Evolutionary conservation across 2,888 invertebrate species (phyloP), one percentile per base, ranked within the genome.

Genomic region (Hofmannophila pseudospretella): DNA sequence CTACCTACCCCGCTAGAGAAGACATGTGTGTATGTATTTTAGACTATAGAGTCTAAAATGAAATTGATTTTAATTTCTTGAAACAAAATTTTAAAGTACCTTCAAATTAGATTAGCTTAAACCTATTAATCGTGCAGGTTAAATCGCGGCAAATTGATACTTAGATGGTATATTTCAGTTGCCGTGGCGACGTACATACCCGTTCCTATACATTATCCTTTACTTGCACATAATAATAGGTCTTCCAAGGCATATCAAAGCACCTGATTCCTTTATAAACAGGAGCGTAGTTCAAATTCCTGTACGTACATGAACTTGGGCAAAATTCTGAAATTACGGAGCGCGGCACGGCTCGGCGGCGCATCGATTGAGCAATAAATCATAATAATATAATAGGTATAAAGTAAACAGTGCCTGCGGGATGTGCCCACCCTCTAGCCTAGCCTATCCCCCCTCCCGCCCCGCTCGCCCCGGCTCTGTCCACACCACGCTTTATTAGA

Each of bases 301-400:
- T 64, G 49, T 57, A 58, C 62, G 62, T 54, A 66, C 60, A 58
- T 67, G 64, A 69, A 70, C 62, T 69, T 66, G 64, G 59, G 71
- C 64, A 68, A 74, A 77, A 76, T 80, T 74, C 65, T 56, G 59
- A 76, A 78, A 81, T 79, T 71, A 69, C 65, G 45, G 54, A 57
- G 67, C 48, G 45, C 58, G 59, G 58, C 42, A 53, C 30, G 35
- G 16, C 52, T 45, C 9, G 54, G 59, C 54, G 64, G 60, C 58
- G 61, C 73, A 72, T 77, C 80, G 78, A 84, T 82, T 77, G 69
- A 80, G 78, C 61, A 75, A 82, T 81, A 81, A 82, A 82, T 84
- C 79, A 82, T 74, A 72, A 75, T 74, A 74, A 76, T 76, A 78
- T 78, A 77, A 82, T 80, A 75, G 72, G 67, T 70, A 66, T 71